Conservation (phyloP, 2,113 vertebrate genomes). For the Mionectes macconnelli region DNA sequence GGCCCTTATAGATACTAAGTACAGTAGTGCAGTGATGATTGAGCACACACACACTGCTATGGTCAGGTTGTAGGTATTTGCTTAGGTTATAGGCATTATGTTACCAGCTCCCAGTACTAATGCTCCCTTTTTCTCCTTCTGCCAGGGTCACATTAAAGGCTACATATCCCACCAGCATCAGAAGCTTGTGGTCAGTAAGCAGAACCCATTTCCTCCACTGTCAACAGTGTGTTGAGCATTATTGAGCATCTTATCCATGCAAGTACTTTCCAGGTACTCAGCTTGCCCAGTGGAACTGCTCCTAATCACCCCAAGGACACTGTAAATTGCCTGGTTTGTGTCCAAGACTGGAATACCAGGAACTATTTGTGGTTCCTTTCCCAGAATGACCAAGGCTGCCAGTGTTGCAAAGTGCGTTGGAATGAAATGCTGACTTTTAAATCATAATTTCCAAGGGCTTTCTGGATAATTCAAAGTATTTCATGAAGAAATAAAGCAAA, state of each 20-base stretch:
- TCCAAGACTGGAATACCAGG: constrained; percentile 8
- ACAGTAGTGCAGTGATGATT: not conserved
- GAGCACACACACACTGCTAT: not conserved
- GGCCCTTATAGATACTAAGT: not conserved
- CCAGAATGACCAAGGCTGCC: not conserved
- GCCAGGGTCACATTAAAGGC: constrained; percentile 97
- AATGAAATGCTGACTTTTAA: not conserved
- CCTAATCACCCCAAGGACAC: not conserved
- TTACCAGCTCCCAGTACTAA: not conserved
- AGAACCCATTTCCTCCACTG: constrained; percentile 92
- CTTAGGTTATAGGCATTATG: not conserved
- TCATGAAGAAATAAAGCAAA: not conserved
- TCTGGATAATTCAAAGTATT: not conserved
- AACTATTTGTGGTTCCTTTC: constrained; percentile 24
- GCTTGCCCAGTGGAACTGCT: not conserved
- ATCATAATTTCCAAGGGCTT: not conserved
- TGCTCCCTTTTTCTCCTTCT: not conserved
- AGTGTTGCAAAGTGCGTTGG: not conserved
- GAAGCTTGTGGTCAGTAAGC: constrained; percentile 98
- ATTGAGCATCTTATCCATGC: not conserved
- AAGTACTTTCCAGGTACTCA: not conserved
- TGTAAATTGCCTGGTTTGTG: not conserved
- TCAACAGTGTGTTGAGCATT: constrained; percentile 83
- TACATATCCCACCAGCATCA: constrained; percentile 99
- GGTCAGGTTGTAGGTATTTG: not conserved